A percentile compares a stretch with the other conserved stretches of the same genome.
Evolutionary conservation across 1,140 invertebrate genomes (phyloP).

Genomic region (Drosophila varians): DNA sequence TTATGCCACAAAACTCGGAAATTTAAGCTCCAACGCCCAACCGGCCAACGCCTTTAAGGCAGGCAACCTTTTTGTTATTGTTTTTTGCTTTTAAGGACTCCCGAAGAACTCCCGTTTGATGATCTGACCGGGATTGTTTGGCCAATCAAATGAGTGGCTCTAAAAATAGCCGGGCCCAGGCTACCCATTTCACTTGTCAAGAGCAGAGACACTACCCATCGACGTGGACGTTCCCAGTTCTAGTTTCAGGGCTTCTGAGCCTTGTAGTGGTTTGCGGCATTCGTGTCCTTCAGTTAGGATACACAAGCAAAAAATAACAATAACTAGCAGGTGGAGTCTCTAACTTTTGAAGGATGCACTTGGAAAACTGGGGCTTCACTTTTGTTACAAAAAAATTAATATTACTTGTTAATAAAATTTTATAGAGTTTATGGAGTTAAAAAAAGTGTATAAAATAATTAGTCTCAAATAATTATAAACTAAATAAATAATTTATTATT

Average conservation of each 20-base stretch:
- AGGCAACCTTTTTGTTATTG: neutral
- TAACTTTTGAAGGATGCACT: neutral
- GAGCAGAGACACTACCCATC: constrained; percentile 42
- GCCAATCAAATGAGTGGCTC: constrained; percentile 38
- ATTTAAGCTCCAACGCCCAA: constrained; percentile 13
- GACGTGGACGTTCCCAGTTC: neutral
- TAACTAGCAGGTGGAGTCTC: neutral
- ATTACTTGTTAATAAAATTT: too few relatives aligned
- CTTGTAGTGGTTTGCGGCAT: constrained; percentile 7
- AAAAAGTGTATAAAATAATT: too few relatives aligned
- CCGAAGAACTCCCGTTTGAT: constrained; percentile 39
- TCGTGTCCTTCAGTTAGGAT: constrained; percentile 28
- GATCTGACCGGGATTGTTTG: constrained; percentile 32
- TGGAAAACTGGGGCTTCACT: too few relatives aligned
- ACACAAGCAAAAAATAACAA: constrained; percentile 11
- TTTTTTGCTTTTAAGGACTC: neutral
- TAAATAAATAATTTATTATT: too few relatives aligned
- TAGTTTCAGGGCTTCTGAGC: neutral
- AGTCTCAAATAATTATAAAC: too few relatives aligned
- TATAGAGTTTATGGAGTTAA: too few relatives aligned
- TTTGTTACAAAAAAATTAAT: too few relatives aligned
- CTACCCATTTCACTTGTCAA: constrained; percentile 59
- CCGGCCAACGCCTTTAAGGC: neutral
- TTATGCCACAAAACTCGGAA: constrained; percentile 12
- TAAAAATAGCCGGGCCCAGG: constrained; percentile 35